Base-by-base conservation (phyloP, 2,113 vertebrate genomes). In the Chinchilla lanigera region DNA sequence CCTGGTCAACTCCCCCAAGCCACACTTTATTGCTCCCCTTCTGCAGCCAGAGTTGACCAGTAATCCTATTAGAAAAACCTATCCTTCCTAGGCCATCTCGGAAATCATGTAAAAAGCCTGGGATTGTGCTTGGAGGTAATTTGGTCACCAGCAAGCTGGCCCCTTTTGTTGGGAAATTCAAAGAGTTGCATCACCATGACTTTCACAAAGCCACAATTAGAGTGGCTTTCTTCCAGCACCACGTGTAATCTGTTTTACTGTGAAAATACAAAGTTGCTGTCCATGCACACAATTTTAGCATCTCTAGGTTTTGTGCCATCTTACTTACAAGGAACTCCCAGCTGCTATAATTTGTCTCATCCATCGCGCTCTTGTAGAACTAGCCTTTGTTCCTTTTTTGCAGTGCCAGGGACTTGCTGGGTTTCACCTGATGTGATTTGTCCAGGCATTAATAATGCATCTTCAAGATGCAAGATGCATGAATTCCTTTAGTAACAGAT, bases 361-460 rank as follows among this genome's bases (percentile, higher is more conserved):
- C 98, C 98, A 92, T 98, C 58, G 97, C 98, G 98, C 97, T 97
- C 98, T 98, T 98, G 98, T 98, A 98, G 98, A 98, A 98, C 96
- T 98, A 98, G 98, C 97, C 98, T 99, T 99, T 99, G 98, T 99
- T 99, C 98, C 98, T 96, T 98, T 98, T 98, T 98, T 96, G 97
- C 98, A 98, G 98, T 98, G 99, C 99, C 98, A 99, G 98, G 98
- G 98, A 98, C 99, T 98, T 99, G 99, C 98, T 99, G 98, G 97
- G 98, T 97, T 98, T 98, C 98, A 98, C 99, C 99, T 99, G 98
- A 99, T 99, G 98, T 98, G 98, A 98, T 99, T 98, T 99, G 98
- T 99, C 99, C 98, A 98, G 98, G 98, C 98, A 99, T 99, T 98
- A 99, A 99, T 99, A 99, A 99, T 99, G 98, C 98, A 99, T 99